phyloP scores from a whole-genome alignment of 2,797 vertebrate species.

The Potorous gilbertii region DNA sequence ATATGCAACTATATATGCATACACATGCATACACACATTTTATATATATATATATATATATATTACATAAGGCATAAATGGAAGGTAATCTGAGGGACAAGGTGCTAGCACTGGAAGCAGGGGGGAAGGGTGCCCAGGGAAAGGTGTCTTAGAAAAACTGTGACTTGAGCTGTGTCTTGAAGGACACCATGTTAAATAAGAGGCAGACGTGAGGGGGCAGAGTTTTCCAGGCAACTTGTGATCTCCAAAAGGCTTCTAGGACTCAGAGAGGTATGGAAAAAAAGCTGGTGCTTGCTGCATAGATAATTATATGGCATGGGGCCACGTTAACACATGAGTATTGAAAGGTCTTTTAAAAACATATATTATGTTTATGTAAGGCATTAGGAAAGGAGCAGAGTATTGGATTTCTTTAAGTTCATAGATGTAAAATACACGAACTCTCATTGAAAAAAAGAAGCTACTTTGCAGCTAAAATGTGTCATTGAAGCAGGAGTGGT shows the following conservation, averaged over 20 bases:
- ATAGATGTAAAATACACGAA: slow-evolving; percentile 47
- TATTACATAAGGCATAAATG: not conserved
- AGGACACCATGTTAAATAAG: not conserved
- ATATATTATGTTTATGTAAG: slow-evolving; percentile 5
- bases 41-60: not conserved
- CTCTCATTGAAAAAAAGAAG: slow-evolving; percentile 46
- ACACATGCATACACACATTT: not conserved
- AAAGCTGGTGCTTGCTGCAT: not conserved
- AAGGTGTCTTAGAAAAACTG: not conserved
- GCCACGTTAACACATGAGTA: not conserved
- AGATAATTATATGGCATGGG: not conserved
- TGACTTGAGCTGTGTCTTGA: not conserved
- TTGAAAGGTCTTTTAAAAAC: not conserved
- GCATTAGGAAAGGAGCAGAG: slow-evolving; percentile 14
- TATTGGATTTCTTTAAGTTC: slow-evolving; percentile 55
- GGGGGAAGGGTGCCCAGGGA: not conserved
- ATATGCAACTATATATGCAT: not conserved
- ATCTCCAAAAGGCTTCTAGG: not conserved
- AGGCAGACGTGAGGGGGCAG: not conserved
- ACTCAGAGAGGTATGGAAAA: not conserved
- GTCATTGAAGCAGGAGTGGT: slow-evolving; percentile 70
- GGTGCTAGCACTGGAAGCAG: not conserved
- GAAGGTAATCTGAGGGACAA: not conserved
- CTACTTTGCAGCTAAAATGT: slow-evolving; percentile 61
- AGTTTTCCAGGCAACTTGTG: not conserved